Base-by-base conservation (phyloP, 2,888 invertebrate species). In the Crocallis elinguaria region DNA sequence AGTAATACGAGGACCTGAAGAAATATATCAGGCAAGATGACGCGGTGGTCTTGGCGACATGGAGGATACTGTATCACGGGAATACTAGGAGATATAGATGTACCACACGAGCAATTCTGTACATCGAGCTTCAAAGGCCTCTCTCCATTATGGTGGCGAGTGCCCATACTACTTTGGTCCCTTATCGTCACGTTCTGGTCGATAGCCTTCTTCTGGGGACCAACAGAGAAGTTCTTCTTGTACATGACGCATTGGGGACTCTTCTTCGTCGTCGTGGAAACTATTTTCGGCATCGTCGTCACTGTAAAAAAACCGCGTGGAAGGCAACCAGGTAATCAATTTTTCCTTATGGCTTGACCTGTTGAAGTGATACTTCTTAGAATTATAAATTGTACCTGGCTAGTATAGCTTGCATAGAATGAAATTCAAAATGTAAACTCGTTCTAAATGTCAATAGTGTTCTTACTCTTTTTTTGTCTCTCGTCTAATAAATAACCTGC, bases 201-300 rank as follows among this genome's bases (percentile, higher is more conserved):
- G 0, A 68, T 82, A 13, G 59, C 73, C 1, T 75, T 67, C 56
- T 88, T 90, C 69, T 89, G 89, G 88, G 88, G 88, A 12, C 84
- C 86, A 1, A 71, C 72, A 1, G 82, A 80, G 54, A 90, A 85
- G 77, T 93, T 88, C 76, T 79, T 91, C 51, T 73, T 93, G 13
- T 93, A 92, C 68, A 90, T 93, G 83, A 93, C 93, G 3, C 92
- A 93, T 64, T 93, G 93, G 92, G 93, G 92, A 1, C 77, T 92
- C 25, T 60, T 87, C 2, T 72, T 91, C 44, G 82, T 91, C 35
- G 71, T 86, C 39, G 50, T 84, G 33, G 88, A 90, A 61, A 77
- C 86, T 0, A 59, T 77, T 6, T 84, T 90, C 49, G 90, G 89
- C 11, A 82, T 88, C 55, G 50, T 80, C 13, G 86, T 88, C 5